Base-by-base conservation (phyloP, 1,140 invertebrate species). In the Orius insidiosus region DNA sequence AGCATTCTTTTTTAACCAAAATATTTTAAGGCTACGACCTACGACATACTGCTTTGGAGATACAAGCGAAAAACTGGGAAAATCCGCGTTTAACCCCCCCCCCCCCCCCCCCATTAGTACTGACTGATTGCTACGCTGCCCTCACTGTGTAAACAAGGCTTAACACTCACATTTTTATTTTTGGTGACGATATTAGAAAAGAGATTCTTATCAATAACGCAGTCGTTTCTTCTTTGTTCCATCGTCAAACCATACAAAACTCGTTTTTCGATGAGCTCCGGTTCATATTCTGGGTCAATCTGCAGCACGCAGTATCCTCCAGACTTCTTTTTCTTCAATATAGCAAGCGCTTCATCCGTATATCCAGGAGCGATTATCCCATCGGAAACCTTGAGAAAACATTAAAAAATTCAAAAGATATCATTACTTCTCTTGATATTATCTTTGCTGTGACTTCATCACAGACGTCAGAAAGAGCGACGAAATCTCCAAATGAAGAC, bases 401-500 rank as follows among this genome's bases (percentile, higher is more conserved):
- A 44, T 19, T n/a, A 14, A 41, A 3, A n/a, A 41, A 16, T 3
- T 38, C 2, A 11, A 37, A 48, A 32, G 13, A 5, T 11, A 44
- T 36, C 48, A 43, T 49, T 54, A 72, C 76, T 63, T 80, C 77
- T 58, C 76, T 60, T 10, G 72, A 75, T 42, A 81, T 79, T 6
- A 81, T 77, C 57, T 53, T 55, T 33, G 58, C 58, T 63, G 74
- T 38, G 72, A 76, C 53, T 18, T 70, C 73, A 66, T 98, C 95
- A 62, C 94, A 98, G 2, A 65, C 57, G 58, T 96, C 90, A 0
- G 92, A 97, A 0, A 98, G 60, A 8, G 92, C 89, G 33, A 98
- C 75, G 62, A 98, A 98, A 65, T 98, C 95, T 0, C 95, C 94
- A 65, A 97, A 98, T 8, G 93, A 97, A 4, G 90, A 96, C 95